Conservation (phyloP, 2,113 vertebrate genomes). For the Ictalurus punctatus region DNA sequence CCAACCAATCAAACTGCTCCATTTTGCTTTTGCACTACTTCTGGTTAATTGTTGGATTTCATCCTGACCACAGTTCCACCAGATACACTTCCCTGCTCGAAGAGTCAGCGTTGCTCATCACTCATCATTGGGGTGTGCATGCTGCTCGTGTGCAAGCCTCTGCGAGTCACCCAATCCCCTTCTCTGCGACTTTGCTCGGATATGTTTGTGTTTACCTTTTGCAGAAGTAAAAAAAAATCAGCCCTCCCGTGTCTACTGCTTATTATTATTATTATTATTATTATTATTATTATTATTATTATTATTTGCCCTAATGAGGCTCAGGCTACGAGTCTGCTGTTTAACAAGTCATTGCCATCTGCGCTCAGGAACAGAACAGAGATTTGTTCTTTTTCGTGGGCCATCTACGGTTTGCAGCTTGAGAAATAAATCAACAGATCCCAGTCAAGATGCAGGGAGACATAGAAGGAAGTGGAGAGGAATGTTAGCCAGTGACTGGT, state of each 20-base stretch:
- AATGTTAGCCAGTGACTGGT: conserved; percentile 38
- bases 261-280: background rate
- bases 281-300: background rate
- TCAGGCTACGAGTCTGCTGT: background rate
- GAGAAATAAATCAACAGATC: conserved; percentile 22
- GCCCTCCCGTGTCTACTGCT: background rate
- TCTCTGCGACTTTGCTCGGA: background rate
- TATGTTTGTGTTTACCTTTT: background rate
- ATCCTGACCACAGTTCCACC: conserved; percentile 5
- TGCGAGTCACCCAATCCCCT: background rate
- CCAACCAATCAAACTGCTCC: background rate
- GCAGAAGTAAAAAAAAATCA: background rate
- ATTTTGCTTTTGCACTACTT: conserved; percentile 25
- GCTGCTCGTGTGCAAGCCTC: background rate
- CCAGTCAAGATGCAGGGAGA: conserved; percentile 1
- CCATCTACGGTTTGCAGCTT: background rate
- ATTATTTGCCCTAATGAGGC: background rate
- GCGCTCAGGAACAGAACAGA: background rate
- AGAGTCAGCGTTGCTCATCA: background rate
- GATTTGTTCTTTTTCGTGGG: background rate
- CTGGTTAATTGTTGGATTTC: background rate
- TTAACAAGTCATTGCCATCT: background rate
- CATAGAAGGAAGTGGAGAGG: background rate
- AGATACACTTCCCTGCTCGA: background rate
- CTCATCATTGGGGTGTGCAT: background rate